Conservation (phyloP, 1,140 invertebrate genomes). For the Capitella teleta region DNA sequence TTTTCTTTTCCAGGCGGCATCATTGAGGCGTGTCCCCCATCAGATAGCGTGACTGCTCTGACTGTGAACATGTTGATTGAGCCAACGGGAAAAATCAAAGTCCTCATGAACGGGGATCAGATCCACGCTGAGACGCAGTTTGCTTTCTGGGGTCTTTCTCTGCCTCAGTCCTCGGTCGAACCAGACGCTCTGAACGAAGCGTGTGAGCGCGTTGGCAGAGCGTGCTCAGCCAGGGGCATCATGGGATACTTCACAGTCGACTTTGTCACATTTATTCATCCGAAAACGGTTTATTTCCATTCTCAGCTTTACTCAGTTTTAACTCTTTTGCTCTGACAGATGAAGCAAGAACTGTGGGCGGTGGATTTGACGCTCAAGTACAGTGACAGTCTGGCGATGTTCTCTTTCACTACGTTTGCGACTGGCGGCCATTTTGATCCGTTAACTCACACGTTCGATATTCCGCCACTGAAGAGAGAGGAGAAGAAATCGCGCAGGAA, state of each 20-base stretch:
- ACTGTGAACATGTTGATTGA: slow-evolving; percentile 38
- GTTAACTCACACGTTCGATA: slow-evolving; percentile 27
- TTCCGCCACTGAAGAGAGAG: slow-evolving; percentile 22
- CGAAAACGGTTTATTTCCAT: slow-evolving; percentile 31
- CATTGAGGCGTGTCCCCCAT: slow-evolving; percentile 40
- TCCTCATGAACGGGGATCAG: slow-evolving; percentile 37
- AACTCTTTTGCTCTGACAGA: slow-evolving; percentile 16
- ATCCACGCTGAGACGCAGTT: slow-evolving; percentile 38
- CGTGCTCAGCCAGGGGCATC: slow-evolving; percentile 35
- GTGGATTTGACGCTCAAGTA: slow-evolving; percentile 36
- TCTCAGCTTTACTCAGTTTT: neutral
- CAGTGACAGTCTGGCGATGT: slow-evolving; percentile 34
- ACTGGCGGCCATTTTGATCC: slow-evolving; percentile 32
- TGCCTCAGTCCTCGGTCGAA: slow-evolving; percentile 40
- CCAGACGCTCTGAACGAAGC: slow-evolving; percentile 28
- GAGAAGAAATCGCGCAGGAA: slow-evolving; percentile 18
- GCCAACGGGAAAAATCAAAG: slow-evolving; percentile 26
- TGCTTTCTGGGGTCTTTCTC: slow-evolving; percentile 38
- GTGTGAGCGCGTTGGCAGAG: slow-evolving; percentile 30
- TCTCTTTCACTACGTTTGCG: slow-evolving; percentile 33
- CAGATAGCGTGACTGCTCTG: slow-evolving; percentile 35
- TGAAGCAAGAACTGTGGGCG: slow-evolving; percentile 38
- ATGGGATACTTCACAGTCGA: slow-evolving; percentile 37
- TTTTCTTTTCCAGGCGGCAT: slow-evolving; percentile 29
- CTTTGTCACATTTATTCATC: slow-evolving; percentile 41